Evolutionary conservation across 2,113 vertebrate species (phyloP).

Genomic region (Cyrtonyx montezumae): DNA sequence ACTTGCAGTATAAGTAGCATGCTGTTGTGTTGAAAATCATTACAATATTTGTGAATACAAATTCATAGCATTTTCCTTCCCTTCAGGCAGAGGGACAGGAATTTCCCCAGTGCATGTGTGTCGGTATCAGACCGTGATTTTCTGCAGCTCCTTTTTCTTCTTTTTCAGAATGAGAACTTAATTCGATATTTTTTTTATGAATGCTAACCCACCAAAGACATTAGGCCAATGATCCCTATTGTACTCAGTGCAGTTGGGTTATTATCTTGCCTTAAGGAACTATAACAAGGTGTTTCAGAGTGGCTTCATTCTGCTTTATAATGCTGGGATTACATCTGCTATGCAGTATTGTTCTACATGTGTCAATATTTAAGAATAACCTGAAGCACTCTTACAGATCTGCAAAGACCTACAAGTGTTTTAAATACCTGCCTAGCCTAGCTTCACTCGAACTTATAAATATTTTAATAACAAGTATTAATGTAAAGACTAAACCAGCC

Average conservation of each 20-base stretch:
- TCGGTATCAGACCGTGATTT: neutral
- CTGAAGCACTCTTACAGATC: neutral
- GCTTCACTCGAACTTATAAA: neutral
- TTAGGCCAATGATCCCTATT: neutral
- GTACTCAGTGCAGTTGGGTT: neutral
- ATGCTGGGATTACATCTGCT: neutral
- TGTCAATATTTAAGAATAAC: conserved; percentile 14
- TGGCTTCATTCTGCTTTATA: neutral
- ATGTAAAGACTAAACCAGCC: neutral
- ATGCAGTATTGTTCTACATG: neutral
- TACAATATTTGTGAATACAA: neutral
- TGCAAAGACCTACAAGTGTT: neutral
- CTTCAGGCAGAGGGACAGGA: neutral
- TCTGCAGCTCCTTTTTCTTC: neutral
- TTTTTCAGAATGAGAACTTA: neutral
- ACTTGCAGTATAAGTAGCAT: neutral
- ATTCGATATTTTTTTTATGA: neutral
- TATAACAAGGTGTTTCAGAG: neutral
- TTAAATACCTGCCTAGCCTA: neutral
- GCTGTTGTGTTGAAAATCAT: neutral
- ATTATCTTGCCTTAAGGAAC: conserved; percentile 1
- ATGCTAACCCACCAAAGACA: neutral
- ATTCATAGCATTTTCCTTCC: neutral
- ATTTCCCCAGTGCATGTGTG: neutral
- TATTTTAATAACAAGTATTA: neutral